phyloP scores from a whole-genome alignment of 1,140 invertebrate species.

The Ceratina australensis region DNA sequence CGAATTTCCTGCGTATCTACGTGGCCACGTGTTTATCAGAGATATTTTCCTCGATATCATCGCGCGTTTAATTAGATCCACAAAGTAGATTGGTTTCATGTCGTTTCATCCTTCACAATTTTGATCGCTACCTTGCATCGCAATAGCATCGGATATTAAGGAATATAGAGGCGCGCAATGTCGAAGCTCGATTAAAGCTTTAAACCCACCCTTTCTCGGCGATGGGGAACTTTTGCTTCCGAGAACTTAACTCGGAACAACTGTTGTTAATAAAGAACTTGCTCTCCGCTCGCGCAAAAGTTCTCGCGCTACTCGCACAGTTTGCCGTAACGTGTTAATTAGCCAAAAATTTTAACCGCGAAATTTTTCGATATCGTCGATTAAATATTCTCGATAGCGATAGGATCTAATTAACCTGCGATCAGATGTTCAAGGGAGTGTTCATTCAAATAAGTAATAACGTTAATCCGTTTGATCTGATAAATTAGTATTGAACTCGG shows the following conservation, averaged over 20 bases:
- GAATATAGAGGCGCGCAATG: not conserved
- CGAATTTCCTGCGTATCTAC: no score
- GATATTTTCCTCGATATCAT: no score
- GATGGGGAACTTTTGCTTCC: not conserved
- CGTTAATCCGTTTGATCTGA: no score
- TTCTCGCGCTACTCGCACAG: not conserved
- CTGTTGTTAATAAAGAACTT: conserved; percentile 40
- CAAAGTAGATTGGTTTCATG: no score
- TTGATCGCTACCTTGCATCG: not conserved
- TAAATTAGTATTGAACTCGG: no score
- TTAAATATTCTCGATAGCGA: not conserved
- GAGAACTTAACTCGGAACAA: conserved; percentile 24
- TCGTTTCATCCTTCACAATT: no score
- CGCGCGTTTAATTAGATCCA: no score
- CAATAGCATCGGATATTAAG: not conserved
- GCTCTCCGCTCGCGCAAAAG: conserved; percentile 3
- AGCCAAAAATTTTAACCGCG: not conserved
- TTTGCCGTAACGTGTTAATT: conserved; percentile 22
- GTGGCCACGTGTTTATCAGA: no score
- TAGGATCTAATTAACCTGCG: no score
- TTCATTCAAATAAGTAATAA: no score
- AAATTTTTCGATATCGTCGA: not conserved
- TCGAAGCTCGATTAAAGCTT: conserved; percentile 11
- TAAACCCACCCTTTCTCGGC: not conserved
- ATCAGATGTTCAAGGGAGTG: no score